Evolutionary conservation across 1,140 invertebrate species (phyloP), one percentile per base, ranked within the genome.

Genomic region (Dolichoris vasculosae): DNA sequence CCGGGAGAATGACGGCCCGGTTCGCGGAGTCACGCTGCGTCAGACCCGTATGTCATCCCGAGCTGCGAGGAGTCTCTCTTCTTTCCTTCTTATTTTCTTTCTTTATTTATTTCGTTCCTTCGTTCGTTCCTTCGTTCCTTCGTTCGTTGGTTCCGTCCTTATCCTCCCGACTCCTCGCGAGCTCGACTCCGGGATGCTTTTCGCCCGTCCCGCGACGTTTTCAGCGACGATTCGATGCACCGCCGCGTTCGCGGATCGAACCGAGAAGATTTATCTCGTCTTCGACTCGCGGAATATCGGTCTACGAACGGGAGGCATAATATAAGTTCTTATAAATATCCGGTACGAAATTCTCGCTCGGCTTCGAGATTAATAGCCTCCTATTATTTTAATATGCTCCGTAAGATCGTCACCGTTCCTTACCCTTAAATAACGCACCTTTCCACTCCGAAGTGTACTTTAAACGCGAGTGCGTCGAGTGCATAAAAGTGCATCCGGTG

Each of bases 11-110:
- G 87, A 82, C 88, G 87, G 64, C 84, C 55, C 51, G 48, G 84
- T 67, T 85, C 86, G 59, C 67, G 79, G 77, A 82, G 69, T 83
- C 91, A 90, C 90, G 91, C 90, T 91, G 91, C 86, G 89, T 90
- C 90, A 92, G 91, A 92, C 90, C 89, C 90, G 91, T 92, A 91
- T 88, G 90, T 92, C 90, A 92, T 92, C 88, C 88, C 88, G 89
- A 26, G 88, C 90, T 90, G 89, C 89, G 89, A 89, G 86, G 89
- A 89, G 86, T 87, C 83, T 83, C 87, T 35, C n/a, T 20, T 32
- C 26, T 46, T 46, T 13, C 23, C 40, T 51, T 15, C 8, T 23
- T 38, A 2, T 20, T 63, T 13, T 48, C 17, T 23, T 75, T 43
- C 23, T 30, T 38, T 43, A 2, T 8, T 2, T 26, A 30, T 43